These are phyloP conservation scores for Ichneumoninae sp. DNA, from an alignment of 2,888 invertebrate genomes.

Conservation along the genomic window DNA sequence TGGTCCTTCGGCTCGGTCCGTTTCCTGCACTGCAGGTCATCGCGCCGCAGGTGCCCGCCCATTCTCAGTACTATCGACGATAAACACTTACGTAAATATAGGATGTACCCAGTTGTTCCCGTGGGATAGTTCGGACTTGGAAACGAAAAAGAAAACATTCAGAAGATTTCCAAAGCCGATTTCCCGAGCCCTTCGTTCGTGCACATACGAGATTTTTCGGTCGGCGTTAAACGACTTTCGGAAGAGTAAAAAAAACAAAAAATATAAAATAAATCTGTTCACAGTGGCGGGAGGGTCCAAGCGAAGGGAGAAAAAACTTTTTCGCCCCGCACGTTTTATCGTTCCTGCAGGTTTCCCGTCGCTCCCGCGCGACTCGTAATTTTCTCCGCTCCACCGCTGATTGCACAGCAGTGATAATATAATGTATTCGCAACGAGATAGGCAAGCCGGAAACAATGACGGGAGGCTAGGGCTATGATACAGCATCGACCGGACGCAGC, in stretches of 20 bases:
- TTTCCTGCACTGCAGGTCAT: constrained; percentile 39
- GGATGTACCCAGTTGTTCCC: constrained; percentile 36
- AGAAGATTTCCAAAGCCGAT: constrained; percentile 24
- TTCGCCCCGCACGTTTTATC: too few species aligned
- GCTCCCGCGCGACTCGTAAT: background rate
- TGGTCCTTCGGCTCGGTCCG: constrained; percentile 22
- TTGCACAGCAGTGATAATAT: constrained; percentile 10
- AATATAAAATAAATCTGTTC: constrained; percentile 18
- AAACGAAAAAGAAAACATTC: constrained; percentile 14
- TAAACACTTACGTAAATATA: constrained; percentile 58
- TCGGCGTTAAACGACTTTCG: constrained; percentile 49
- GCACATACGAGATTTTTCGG: constrained; percentile 48
- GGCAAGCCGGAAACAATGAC: constrained; percentile 56
- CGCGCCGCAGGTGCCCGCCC: constrained; percentile 57
- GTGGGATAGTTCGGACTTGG: constrained; percentile 15
- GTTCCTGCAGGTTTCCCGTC: background rate
- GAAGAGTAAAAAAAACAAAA: constrained; percentile 36
- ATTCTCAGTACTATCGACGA: constrained; percentile 54
- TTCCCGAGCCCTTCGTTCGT: constrained; percentile 34
- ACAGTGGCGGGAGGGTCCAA: background rate
- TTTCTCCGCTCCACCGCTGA: constrained; percentile 5
- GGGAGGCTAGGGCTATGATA: constrained; percentile 48
- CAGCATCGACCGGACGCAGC: constrained; percentile 67
- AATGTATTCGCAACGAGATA: constrained; percentile 41
- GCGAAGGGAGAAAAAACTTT: background rate